These are phyloP conservation scores for Ia io DNA, from an alignment of 2,113 vertebrate genomes.

Conservation along the genomic window DNA sequence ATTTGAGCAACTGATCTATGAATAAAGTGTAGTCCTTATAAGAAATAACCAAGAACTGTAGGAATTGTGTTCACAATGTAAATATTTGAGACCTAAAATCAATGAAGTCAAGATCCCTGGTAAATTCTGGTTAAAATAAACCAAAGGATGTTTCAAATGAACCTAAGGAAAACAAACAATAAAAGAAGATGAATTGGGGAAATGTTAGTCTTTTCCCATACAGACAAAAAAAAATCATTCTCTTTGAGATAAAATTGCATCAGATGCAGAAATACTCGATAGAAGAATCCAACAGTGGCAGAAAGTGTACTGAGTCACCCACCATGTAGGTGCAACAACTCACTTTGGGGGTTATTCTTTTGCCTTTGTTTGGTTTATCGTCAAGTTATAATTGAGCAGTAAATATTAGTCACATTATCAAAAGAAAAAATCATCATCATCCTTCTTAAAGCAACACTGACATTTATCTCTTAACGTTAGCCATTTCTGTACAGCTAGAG, in stretches of 20 bases:
- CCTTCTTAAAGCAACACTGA: background rate
- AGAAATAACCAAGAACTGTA: background rate
- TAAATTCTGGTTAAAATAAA: background rate
- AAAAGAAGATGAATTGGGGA: background rate
- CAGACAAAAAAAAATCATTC: background rate
- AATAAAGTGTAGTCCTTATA: background rate
- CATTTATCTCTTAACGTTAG: background rate
- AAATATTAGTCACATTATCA: background rate
- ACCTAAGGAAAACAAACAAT: background rate
- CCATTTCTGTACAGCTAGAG: background rate
- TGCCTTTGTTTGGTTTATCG: background rate
- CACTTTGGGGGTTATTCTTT: background rate
- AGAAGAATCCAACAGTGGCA: background rate
- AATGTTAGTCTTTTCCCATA: background rate
- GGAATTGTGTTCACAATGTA: background rate
- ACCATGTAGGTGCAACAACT: fast-evolving
- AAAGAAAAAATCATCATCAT: background rate
- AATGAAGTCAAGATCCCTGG: background rate
- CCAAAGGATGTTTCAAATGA: background rate
- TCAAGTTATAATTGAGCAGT: background rate
- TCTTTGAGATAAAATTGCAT: background rate
- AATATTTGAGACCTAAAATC: background rate
- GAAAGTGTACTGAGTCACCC: fast-evolving
- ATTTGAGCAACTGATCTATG: background rate
- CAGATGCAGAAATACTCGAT: background rate